Evolutionary conservation across 2,888 invertebrate genomes (phyloP), one percentile per base, ranked within the genome.

Genomic region (Xestia rhomboidea): DNA sequence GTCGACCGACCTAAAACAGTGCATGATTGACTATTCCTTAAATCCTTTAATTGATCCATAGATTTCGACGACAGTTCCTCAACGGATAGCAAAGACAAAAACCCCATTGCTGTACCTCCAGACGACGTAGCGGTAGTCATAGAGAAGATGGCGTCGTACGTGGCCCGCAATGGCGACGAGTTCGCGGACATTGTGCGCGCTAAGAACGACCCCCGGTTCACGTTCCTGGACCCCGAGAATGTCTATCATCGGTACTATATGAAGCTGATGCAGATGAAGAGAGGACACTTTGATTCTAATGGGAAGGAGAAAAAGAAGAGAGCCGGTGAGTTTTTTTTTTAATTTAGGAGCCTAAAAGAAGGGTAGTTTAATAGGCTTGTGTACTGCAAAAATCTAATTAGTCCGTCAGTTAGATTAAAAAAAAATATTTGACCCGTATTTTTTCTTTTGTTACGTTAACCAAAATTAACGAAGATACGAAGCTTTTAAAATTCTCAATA

Each of bases 111-210:
- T 18, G 95, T 97, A 3, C 99, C 99, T 0, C 98, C 99, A 0
- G 98, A 98, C 8, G 99, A 99, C 88, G 96, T 98, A 1, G 98
- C 98, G 91, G 97, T 98, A 34, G 98, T 99, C 15, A 98, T 99
- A 77, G 99, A 99, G 94, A 99, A 99, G 95, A 99, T 99, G 98
- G 99, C 99, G 0, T 98, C 98, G 84, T 99, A 99, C 94, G 99
- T 99, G 0, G 98, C 99, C 1, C 99, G 99, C 89, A 99, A 99
- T 95, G 99, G 99, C 0, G 97, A 98, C 75, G 98, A 99, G 90
- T 99, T 99, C 92, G 99, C 99, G 89, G 98, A 98, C 54, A 98
- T 99, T 44, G 98, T 99, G 18, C 98, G 98, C 88, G 97, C 98
- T 6, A 99, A 98, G 91, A 98, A 98, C 73, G 99, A 99, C 93